phyloP scores from a whole-genome alignment of 2,113 vertebrate species.

The Silurus glanis region DNA sequence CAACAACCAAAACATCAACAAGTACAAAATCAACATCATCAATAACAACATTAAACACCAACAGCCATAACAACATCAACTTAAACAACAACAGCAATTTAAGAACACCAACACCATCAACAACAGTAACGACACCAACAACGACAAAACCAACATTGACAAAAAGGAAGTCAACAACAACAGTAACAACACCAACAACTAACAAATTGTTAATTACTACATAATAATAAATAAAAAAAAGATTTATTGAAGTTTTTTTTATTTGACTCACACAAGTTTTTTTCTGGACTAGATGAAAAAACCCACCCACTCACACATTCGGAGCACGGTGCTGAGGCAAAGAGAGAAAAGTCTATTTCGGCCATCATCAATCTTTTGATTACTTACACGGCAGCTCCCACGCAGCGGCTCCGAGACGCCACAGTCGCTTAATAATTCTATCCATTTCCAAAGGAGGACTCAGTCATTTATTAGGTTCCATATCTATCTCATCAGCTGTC shows the following conservation, averaged over 20 bases:
- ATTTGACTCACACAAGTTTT: conserved; percentile 1
- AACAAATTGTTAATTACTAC: neutral
- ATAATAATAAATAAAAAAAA: neutral
- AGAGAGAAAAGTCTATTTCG: conserved; percentile 62
- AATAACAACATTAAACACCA: neutral
- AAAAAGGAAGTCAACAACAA: no score
- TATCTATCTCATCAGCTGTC: conserved; percentile 63
- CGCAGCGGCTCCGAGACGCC: conserved; percentile 51
- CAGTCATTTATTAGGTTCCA: conserved; percentile 56
- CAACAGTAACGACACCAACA: no score
- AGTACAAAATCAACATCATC: neutral
- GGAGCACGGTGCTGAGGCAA: conserved; percentile 48
- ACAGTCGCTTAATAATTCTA: conserved; percentile 60
- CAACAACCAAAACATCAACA: neutral
- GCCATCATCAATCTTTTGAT: conserved; percentile 68
- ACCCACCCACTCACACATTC: conserved; percentile 38
- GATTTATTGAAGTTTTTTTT: neutral
- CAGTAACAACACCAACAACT: neutral
- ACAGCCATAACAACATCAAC: neutral
- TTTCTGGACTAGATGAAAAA: neutral
- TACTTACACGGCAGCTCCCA: conserved; percentile 59
- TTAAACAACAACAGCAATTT: neutral
- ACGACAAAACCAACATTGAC: no score
- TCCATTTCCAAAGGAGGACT: conserved; percentile 57
- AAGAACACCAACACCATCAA: neutral